Conservation (phyloP, 2,797 vertebrate genomes). For the Menidia menidia region DNA sequence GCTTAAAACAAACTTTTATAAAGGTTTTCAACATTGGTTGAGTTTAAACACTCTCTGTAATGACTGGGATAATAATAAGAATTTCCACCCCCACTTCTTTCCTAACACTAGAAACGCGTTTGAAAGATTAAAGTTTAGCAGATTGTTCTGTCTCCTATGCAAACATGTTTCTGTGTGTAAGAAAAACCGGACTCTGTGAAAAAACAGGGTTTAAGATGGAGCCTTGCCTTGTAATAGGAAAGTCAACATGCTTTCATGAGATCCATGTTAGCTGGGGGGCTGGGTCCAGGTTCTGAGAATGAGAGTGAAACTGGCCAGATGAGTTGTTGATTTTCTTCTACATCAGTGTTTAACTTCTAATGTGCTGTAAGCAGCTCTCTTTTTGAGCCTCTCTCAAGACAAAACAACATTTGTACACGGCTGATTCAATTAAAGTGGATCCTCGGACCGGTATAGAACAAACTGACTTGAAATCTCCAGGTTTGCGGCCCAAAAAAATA, state of each 20-base stretch:
- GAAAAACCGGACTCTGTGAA: constrained; percentile 33
- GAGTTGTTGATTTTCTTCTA: background rate
- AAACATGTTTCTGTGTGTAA: too few relatives aligned
- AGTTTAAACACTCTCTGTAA: too few relatives aligned
- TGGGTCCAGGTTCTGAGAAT: constrained; percentile 42
- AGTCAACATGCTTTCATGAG: constrained; percentile 69
- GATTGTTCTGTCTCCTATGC: background rate
- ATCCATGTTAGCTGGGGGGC: constrained; percentile 60
- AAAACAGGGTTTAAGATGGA: constrained; percentile 52
- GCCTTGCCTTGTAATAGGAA: constrained; percentile 55
- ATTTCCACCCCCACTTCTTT: too few relatives aligned
- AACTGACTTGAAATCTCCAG: background rate
- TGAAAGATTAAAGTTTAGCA: background rate
- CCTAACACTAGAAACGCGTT: background rate
- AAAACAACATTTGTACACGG: constrained; percentile 36
- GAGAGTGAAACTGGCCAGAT: too few relatives aligned
- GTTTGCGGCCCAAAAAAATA: background rate
- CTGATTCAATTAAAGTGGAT: constrained; percentile 17
- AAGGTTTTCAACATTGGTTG: too few relatives aligned
- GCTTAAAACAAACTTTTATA: too few relatives aligned
- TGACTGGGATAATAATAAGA: too few relatives aligned
- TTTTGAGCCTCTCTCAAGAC: constrained; percentile 8
- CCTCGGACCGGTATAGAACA: background rate
- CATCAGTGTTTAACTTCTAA: background rate
- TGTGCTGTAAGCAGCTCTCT: too few relatives aligned